Evolutionary conservation across 2,113 vertebrate genomes (phyloP), one percentile per base, ranked within the genome.

Genomic region (Orientallactaga bullata): DNA sequence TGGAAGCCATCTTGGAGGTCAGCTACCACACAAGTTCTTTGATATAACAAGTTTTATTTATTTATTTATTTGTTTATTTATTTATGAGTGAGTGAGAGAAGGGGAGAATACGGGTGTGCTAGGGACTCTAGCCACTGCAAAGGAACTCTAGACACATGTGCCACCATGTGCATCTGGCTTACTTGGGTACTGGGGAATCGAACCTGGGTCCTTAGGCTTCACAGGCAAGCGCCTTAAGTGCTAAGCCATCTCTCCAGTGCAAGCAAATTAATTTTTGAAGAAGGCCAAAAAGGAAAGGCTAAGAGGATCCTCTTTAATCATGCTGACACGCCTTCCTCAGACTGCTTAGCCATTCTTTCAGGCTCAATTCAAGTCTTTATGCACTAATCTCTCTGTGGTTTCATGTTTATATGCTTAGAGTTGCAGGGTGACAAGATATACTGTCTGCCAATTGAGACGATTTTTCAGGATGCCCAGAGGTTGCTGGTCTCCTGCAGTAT

Each of bases 391-490:
- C 66, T 76, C 82, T 72, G 18, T n/a, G 69, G 37, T 71, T 63
- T 61, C 74, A 16, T 21, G 69, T 91, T 79, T 79, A 42, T 86
- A 30, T 86, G 13, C 71, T 65, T 69, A 80, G 58, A 71, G 58
- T 80, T 47, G 21, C 21, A n/a, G 35, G 63, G 18, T 30, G 66
- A 79, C 55, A 30, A 12, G 18, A 85, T 39, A 51, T 24, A 18
- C 28, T 78, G 18, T 23, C 89, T 90, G 55, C 90, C 96, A 95
- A 83, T 91, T 83, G 35, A 73, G 35, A 47, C 15, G 15, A 23
- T 65, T 83, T 91, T 78, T 74, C 58, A 72, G 63, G 24, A 32
- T 87, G n/a, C 42, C 26, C 24, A 35, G 66, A 51, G 63, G 35
- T 88, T 88, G 42, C 69, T 28, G 42, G 58, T 68, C 74, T 71